Conservation (phyloP, 2,888 invertebrate species). For the Pammene fasciana region DNA sequence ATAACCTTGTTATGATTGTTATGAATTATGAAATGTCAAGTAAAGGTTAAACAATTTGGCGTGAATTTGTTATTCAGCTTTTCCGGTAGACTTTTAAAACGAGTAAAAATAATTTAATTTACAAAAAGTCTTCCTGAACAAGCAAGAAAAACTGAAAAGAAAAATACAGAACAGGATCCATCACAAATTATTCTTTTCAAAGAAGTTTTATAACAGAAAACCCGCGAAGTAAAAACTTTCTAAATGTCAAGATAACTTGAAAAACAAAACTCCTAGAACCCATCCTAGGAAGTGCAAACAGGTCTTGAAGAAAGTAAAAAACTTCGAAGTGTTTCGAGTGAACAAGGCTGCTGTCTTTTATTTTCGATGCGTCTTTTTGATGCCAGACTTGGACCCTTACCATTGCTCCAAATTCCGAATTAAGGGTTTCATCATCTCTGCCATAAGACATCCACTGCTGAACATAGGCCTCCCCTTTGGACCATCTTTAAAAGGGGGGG, state of each 20-base stretch:
- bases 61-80: no score
- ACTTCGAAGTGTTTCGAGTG: constrained; percentile 43
- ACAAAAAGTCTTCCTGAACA: not conserved
- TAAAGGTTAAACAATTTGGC: no score
- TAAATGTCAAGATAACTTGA: constrained; percentile 2
- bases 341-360: constrained; percentile 44
- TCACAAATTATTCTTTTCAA: not conserved
- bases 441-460: no score
- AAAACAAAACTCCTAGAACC: constrained; percentile 8
- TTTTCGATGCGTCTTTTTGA: constrained; percentile 46
- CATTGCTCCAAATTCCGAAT: constrained; percentile 4
- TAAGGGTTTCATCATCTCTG: no score
- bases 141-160: no score
- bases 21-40: no score
- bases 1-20: no score
- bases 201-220: not conserved
- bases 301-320: constrained; percentile 42
- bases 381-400: constrained; percentile 42
- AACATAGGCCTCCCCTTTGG: no score
- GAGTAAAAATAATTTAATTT: no score
- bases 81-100: no score
- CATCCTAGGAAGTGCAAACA: constrained; percentile 9
- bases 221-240: not conserved
- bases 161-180: no score
- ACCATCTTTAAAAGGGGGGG: no score